phyloP scores from a whole-genome alignment of 2,888 invertebrate genomes.

The Trissolcus brochymenae region DNA sequence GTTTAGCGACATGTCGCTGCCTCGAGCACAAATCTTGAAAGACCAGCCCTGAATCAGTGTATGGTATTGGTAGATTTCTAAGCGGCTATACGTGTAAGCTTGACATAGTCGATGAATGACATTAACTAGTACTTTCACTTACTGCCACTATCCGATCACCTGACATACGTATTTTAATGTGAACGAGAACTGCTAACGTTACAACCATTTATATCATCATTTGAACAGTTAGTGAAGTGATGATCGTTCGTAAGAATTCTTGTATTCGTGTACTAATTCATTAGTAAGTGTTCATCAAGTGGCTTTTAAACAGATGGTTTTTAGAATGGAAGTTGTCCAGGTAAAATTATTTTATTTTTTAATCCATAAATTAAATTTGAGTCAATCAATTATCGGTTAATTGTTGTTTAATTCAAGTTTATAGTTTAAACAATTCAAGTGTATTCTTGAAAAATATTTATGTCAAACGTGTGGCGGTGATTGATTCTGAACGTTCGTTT shows the following conservation, averaged over 20 bases:
- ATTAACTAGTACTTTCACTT: constrained; percentile 65
- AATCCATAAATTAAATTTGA: too few relatives aligned
- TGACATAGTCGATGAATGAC: constrained; percentile 31
- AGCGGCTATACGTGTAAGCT: constrained; percentile 48
- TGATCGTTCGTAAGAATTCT: constrained; percentile 14
- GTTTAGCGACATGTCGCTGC: constrained; percentile 25
- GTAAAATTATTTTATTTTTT: neutral
- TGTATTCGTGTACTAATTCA: neutral
- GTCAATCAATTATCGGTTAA: neutral
- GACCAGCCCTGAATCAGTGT: constrained; percentile 53
- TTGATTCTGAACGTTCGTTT: too few relatives aligned
- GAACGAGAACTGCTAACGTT: constrained; percentile 46
- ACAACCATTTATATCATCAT: constrained; percentile 38
- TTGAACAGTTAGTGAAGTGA: constrained; percentile 3
- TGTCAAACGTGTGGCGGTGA: neutral
- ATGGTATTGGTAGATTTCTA: constrained; percentile 57
- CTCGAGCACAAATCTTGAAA: constrained; percentile 34
- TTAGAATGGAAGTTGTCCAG: constrained; percentile 3
- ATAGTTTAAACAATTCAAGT: too few relatives aligned
- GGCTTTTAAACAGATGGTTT: neutral
- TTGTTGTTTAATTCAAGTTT: too few relatives aligned
- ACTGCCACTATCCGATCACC: constrained; percentile 64
- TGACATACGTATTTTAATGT: constrained; percentile 45
- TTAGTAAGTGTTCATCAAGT: neutral
- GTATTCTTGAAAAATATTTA: neutral